Base-by-base conservation (phyloP, 2,113 vertebrate species). In the Phaethon lepturus region DNA sequence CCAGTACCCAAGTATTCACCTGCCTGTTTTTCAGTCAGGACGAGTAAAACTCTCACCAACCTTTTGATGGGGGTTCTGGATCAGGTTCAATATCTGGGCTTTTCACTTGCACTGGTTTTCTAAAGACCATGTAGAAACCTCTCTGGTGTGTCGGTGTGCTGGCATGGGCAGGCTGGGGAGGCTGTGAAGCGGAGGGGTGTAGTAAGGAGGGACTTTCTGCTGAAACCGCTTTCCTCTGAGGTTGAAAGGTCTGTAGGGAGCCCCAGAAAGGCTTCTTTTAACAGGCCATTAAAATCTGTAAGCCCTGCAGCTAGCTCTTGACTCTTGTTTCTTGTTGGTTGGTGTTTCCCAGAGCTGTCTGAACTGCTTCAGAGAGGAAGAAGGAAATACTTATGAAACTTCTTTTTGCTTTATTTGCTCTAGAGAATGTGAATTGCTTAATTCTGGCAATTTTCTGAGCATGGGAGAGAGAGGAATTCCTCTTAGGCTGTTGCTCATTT, bases 371-470 rank as follows among this genome's bases (percentile, higher is more conserved):
- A 52, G 64, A 69, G 82, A 55, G 55, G 59, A 40, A 74, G 67
- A 85, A 88, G 26, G 71, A 81, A 74, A 42, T 63, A 26, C 80
- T 86, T 44, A 4, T 79, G 13, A 52, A 75, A 38, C 22, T 15
- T 86, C 31, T 72, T 71, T n/a, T 76, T 66, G 86, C 90, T 93
- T 64, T 94, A 38, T 97, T 88, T 96, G 53, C 18, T 44, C 88
- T 84, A 91, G 93, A 96, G 87, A 86, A 91, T 95, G 85, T 90
- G 88, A 95, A 91, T 97, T 80, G 40, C 90, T 95, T 93, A 49
- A 42, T 96, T 67, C 92, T 72, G 89, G 62, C 52, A 76, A 9
- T 81, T 95, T 94, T 95, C 84, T 94, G 79, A 95, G 84, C 76
- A 23, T 16, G 75, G 74, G 62, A 86, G 93, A 92, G 78, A 90